phyloP scores from a whole-genome alignment of 2,888 invertebrate genomes.

The Sipha maydis region DNA sequence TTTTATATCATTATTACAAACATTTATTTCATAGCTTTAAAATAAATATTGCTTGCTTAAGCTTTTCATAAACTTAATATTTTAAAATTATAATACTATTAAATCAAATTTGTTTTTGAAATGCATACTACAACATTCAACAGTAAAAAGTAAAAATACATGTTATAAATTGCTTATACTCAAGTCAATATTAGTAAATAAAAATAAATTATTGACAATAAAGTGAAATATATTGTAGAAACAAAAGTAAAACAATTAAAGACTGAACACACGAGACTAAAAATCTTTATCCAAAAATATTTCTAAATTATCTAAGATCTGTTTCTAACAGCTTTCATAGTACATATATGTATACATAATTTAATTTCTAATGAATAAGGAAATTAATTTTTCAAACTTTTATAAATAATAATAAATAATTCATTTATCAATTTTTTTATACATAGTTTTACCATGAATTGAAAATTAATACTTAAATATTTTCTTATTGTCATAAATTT shows the following conservation, averaged over 20 bases:
- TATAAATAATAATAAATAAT: background rate
- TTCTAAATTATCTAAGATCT: background rate
- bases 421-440: background rate
- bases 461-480: background rate
- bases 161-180: background rate
- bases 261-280: background rate
- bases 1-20: background rate
- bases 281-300: background rate
- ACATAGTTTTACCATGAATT: background rate
- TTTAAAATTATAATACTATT: background rate
- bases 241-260: background rate
- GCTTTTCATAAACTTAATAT: background rate
- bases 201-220: background rate
- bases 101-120: background rate
- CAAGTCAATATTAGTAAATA: background rate
- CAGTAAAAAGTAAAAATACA: background rate
- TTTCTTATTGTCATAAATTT: background rate
- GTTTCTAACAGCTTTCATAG: too few species aligned
- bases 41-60: background rate
- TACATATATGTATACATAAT: too few species aligned
- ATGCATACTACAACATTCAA: background rate
- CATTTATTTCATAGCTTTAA: background rate
- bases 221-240: background rate
- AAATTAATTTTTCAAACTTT: background rate
- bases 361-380: background rate